These are phyloP conservation scores for Macrosoma leucophasiata DNA, from an alignment of 2,888 invertebrate genomes.

Conservation along the genomic window DNA sequence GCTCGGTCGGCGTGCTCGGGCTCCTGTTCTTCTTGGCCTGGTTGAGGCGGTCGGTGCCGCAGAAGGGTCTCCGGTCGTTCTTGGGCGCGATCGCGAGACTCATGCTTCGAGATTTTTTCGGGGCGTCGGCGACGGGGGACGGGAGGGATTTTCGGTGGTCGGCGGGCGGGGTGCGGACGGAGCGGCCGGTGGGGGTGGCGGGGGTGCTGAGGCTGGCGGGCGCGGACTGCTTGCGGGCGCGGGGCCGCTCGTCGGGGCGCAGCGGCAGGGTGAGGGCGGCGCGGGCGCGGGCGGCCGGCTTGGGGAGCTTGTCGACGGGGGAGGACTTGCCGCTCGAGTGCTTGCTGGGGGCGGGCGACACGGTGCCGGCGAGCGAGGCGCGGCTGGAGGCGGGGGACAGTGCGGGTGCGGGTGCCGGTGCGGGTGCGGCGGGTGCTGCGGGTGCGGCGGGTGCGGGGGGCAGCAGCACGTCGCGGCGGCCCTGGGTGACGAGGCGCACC, in stretches of 20 bases:
- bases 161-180: conserved; percentile 45
- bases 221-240: conserved; percentile 54
- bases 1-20: conserved; percentile 40
- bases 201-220: conserved; percentile 40
- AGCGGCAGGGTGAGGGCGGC: conserved; percentile 52
- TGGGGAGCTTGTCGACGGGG: conserved; percentile 36
- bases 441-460: conserved; percentile 38
- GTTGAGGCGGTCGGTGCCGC: conserved; percentile 51
- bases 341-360: conserved; percentile 41
- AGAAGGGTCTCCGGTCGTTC: conserved; percentile 43
- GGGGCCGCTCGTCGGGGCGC: conserved; percentile 32
- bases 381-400: conserved; percentile 13
- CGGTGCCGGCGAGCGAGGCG: conserved; percentile 19
- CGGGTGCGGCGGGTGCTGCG: conserved; percentile 15
- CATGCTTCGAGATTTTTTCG: conserved; percentile 66
- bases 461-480: conserved; percentile 44
- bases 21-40: conserved; percentile 37
- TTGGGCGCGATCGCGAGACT: conserved; percentile 46
- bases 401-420: conserved; percentile 15
- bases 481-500: conserved; percentile 76
- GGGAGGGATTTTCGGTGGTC: conserved; percentile 43
- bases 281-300: conserved; percentile 29
- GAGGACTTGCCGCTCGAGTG: conserved; percentile 44
- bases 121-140: conserved; percentile 31
- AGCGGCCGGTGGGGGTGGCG: conserved; percentile 48